These are phyloP conservation scores for Haliclona indistincta DNA, from an alignment of 37 sponge, comb jelly and placozoan species.

Conservation along the genomic window DNA sequence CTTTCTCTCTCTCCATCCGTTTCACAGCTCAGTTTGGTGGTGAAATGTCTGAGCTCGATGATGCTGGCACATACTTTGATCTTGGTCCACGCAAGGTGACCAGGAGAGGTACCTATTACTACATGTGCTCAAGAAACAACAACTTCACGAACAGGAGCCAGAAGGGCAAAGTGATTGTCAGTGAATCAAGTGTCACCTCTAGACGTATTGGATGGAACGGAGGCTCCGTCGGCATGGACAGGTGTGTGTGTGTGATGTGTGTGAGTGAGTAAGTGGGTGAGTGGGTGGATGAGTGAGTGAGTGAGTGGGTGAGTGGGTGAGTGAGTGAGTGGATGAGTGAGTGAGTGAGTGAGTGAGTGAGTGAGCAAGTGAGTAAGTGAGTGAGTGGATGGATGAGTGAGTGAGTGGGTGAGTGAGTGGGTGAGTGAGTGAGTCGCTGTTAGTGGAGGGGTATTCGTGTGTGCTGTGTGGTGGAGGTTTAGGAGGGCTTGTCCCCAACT, in stretches of 20 bases:
- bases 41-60: conserved; percentile 97
- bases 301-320: background rate
- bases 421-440: too few relatives aligned
- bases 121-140: conserved; percentile 97
- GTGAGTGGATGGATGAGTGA: too few relatives aligned
- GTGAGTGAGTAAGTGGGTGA: background rate
- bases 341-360: too few relatives aligned
- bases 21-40: conserved; percentile 85
- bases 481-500: too few relatives aligned
- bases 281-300: background rate
- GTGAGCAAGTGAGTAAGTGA: too few relatives aligned
- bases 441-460: too few relatives aligned
- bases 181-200: background rate
- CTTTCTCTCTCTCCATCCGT: background rate
- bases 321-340: background rate
- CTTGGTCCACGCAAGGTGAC: conserved; percentile 87
- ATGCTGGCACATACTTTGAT: conserved; percentile 98
- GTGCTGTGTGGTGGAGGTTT: too few relatives aligned
- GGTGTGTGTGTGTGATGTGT: conserved; percentile 42
- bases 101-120: conserved; percentile 76
- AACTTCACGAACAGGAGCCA: conserved; percentile 99
- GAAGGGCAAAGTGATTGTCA: conserved; percentile 87
- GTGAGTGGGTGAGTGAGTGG: too few relatives aligned
- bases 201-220: conserved; percentile 57
- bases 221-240: conserved; percentile 21